Percentiles rank a stretch among this genome's conserved stretches.
Evolutionary conservation across 2,888 invertebrate genomes (phyloP).

Genomic region (Drosophila birchii): DNA sequence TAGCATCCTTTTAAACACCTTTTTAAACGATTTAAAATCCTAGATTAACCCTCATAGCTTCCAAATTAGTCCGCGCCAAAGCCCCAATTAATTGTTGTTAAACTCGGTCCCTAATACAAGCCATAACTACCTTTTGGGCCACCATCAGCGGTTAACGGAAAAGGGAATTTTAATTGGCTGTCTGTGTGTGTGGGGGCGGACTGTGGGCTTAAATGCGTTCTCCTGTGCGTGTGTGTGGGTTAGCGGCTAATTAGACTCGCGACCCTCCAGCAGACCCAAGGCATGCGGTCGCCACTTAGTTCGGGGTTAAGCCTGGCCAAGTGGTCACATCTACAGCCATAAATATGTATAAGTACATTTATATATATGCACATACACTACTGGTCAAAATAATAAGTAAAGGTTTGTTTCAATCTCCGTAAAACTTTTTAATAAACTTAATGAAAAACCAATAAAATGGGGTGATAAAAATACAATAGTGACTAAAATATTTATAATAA

Average conservation of each 20-base stretch:
- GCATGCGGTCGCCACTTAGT: conserved; percentile 18
- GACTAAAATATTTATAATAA: too few relatives aligned
- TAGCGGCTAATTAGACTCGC: conserved; percentile 60
- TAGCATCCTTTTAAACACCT: neutral
- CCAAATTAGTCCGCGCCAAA: conserved; percentile 15
- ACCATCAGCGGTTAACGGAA: conserved; percentile 26
- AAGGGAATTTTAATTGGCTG: conserved; percentile 63
- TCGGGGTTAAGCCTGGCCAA: conserved; percentile 48
- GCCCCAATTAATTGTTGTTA: conserved; percentile 30
- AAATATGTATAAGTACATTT: neutral
- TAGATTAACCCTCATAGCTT: neutral
- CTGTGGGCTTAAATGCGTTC: conserved; percentile 14
- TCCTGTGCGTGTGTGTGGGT: conserved; percentile 35
- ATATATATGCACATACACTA: neutral
- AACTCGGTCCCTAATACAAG: conserved; percentile 14
- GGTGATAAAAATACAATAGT: too few relatives aligned
- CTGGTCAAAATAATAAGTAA: too few relatives aligned
- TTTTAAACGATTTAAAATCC: neutral
- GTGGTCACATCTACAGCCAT: conserved; percentile 15
- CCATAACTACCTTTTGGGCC: conserved; percentile 27
- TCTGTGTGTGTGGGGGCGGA: conserved; percentile 13
- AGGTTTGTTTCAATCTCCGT: too few relatives aligned
- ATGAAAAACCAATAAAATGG: too few relatives aligned
- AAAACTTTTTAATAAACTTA: too few relatives aligned
- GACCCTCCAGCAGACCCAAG: conserved; percentile 40